Evolutionary conservation across 2,888 invertebrate species (phyloP), one percentile per base, ranked within the genome.

Genomic region (Pyrochroa serraticornis): DNA sequence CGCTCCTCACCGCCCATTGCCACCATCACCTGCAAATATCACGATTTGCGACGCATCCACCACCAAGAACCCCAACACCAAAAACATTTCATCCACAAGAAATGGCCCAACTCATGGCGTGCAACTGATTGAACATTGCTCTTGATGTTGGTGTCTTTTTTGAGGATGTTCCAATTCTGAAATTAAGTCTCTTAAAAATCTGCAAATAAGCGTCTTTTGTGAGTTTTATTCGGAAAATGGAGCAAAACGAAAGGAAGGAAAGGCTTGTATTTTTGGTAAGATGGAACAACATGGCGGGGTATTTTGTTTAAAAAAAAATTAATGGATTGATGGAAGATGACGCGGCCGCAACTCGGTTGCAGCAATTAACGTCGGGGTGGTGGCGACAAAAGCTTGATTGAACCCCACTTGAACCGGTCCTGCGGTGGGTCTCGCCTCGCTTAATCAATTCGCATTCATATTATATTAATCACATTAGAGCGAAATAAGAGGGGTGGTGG

Each of bases 361-460:
- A 69, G 70, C 72, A 71, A 72, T 71, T 71, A 72, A 71, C 66
- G 58, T 64, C 60, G 58, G 59, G 63, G 65, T 63, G 66, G 60
- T 58, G 62, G 61, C 65, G 64, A 64, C 53, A 62, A 61, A 49
- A 60, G 61, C 51, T 58, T 65, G 64, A 66, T 67, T 66, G 67
- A 69, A 66, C 68, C 65, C 66, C 64, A 66, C 67, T 69, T 64
- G 66, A 68, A 64, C 63, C 66, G 63, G 67, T 67, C 66, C 31
- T 14, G 41, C 32, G 42, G 32, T 42, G 42, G 42, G 30, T 30
- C 41, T 42, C 62, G 66, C 46, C 55, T 62, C 66, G 67, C 67
- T 72, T 72, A 74, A 74, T 74, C 74, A 74, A 72, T 72, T 71
- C 68, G 65, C 70, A 74, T 74, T 74, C 73, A 74, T 70, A 68